Percentiles rank a stretch among this genome's conserved stretches.
Evolutionary conservation across 2,797 vertebrate genomes (phyloP).

Genomic region (Sandelia bainsii): DNA sequence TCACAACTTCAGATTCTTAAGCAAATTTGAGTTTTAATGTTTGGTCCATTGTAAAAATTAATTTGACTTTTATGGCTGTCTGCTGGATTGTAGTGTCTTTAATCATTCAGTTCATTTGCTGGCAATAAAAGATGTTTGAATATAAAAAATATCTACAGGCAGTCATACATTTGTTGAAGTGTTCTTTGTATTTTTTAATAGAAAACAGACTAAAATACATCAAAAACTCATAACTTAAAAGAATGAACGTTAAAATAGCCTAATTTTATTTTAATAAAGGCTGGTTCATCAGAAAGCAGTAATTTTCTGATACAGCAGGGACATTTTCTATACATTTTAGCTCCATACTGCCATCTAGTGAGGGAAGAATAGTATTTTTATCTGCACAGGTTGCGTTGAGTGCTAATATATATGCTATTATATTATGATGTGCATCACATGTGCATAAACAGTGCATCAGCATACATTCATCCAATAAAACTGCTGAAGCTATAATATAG

Average conservation of each 20-base stretch:
- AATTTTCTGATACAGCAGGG: conserved; percentile 10
- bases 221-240: no score
- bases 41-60: conserved; percentile 18
- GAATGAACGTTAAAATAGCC: no score
- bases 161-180: no score
- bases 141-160: not conserved
- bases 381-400: conserved; percentile 21
- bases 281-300: not conserved
- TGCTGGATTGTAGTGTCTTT: conserved; percentile 37
- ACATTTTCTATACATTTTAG: not conserved
- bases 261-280: no score
- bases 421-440: conserved; percentile 31
- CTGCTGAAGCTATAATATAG: conserved; percentile 12
- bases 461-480: conserved; percentile 25
- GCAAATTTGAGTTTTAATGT: conserved; percentile 33
- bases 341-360: conserved; percentile 71
- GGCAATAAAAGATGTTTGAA: conserved; percentile 35
- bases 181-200: no score
- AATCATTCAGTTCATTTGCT: conserved; percentile 25
- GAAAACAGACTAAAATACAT: no score
- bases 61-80: conserved; percentile 45
- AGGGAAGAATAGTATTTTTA: not conserved
- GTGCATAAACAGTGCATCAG: conserved; percentile 7
- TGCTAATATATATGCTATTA: not conserved
- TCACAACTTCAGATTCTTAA: not conserved